Evolutionary conservation across 1,140 invertebrate genomes (phyloP).

Genomic region (Sarcophaga bullata): DNA sequence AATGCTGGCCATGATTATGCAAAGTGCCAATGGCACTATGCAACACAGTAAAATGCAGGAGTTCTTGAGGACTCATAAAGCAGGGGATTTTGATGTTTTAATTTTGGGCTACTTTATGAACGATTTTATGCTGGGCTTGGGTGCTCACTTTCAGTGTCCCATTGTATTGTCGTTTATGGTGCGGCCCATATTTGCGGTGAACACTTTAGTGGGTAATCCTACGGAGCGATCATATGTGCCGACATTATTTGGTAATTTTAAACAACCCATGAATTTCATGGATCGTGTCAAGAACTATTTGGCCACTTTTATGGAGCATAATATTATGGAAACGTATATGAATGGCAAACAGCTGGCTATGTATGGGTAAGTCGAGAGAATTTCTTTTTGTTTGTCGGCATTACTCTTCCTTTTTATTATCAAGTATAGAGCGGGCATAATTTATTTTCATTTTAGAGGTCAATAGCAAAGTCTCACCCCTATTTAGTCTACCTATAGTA

Average conservation of each 20-base stretch:
- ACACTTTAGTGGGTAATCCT: conserved; percentile 47
- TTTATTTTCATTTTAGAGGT: too few relatives aligned
- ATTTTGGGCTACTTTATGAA: conserved; percentile 47
- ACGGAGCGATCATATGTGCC: conserved; percentile 44
- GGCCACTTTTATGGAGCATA: conserved; percentile 1
- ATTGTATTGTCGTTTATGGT: conserved; percentile 43
- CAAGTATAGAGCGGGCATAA: too few relatives aligned
- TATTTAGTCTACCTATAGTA: too few relatives aligned
- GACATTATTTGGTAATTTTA: conserved; percentile 24
- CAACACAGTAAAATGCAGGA: conserved; percentile 19
- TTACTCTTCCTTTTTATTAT: too few relatives aligned
- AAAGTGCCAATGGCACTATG: conserved; percentile 20
- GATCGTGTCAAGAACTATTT: conserved; percentile 40
- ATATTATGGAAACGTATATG: not conserved
- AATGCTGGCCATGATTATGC: not conserved
- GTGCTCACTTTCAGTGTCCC: conserved; percentile 47
- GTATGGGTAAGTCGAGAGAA: not conserved
- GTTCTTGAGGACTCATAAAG: conserved; percentile 31
- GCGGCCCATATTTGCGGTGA: conserved; percentile 29
- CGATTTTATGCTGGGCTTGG: conserved; percentile 48
- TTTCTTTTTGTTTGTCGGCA: too few relatives aligned
- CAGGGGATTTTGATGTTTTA: conserved; percentile 46
- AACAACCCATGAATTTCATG: conserved; percentile 41
- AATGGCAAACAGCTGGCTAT: not conserved
- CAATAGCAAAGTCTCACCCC: too few relatives aligned